These are phyloP conservation scores for Potorous gilbertii DNA, from an alignment of 2,797 vertebrate species.

Conservation along the genomic window DNA sequence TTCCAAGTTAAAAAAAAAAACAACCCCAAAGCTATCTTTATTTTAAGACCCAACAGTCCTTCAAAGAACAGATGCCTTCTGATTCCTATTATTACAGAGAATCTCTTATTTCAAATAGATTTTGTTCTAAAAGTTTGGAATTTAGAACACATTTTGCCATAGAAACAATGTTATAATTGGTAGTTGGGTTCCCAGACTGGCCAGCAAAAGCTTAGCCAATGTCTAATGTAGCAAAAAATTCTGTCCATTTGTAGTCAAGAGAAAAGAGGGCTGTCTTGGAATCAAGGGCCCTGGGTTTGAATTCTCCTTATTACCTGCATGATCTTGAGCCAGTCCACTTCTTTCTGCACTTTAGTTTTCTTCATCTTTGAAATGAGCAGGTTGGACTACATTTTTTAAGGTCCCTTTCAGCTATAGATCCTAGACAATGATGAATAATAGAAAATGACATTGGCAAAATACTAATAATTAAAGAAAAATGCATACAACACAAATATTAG, in stretches of 20 bases:
- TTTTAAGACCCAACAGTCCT: conserved; percentile 30
- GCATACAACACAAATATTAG: neutral
- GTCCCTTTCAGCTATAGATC: neutral
- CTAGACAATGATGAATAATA: neutral
- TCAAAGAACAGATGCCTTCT: neutral
- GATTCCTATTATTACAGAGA: conserved; percentile 41
- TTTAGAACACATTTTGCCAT: conserved; percentile 9
- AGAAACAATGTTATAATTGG: neutral
- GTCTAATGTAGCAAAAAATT: neutral
- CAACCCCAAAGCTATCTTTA: conserved; percentile 2
- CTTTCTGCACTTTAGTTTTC: neutral
- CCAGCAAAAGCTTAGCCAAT: conserved; percentile 1
- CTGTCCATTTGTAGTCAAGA: neutral
- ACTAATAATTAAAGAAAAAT: neutral
- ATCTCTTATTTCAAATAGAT: conserved; percentile 30
- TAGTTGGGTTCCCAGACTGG: neutral
- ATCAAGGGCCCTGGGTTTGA: neutral
- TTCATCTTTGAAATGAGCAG: conserved; percentile 24
- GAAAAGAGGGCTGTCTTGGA: neutral
- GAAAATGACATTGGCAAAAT: neutral
- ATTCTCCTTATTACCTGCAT: conserved; percentile 6
- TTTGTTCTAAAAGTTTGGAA: conserved; percentile 27
- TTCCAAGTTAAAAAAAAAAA: conserved; percentile 48
- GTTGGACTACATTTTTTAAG: neutral
- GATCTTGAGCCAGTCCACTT: neutral